phyloP scores from a whole-genome alignment of 2,888 invertebrate species.

The Sinelater perroti region DNA sequence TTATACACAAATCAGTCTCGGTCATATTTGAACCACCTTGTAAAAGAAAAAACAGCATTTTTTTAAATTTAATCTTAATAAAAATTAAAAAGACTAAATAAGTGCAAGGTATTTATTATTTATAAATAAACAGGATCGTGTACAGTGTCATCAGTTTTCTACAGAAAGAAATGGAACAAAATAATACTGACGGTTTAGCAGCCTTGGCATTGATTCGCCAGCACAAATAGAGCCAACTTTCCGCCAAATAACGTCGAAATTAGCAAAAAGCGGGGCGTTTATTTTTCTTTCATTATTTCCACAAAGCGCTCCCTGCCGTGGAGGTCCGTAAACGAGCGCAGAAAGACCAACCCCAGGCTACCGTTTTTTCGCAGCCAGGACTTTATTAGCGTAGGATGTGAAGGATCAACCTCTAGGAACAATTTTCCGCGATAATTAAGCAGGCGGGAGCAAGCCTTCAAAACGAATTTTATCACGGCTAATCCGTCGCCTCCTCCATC shows the following conservation, averaged over 20 bases:
- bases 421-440: conserved; percentile 63
- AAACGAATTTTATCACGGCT: conserved; percentile 65
- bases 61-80: too few species aligned
- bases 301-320: conserved; percentile 67
- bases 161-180: too few species aligned
- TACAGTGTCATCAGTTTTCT: not conserved
- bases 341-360: conserved; percentile 44
- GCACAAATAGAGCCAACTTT: too few species aligned
- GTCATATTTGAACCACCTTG: too few species aligned
- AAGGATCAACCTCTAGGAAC: conserved; percentile 67
- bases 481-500: conserved; percentile 74
- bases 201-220: too few species aligned
- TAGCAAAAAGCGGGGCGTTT: too few species aligned
- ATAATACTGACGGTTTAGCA: too few species aligned
- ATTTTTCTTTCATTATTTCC: conserved; percentile 56
- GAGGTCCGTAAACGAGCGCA: conserved; percentile 60
- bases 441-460: conserved; percentile 62
- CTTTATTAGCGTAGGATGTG: conserved; percentile 63
- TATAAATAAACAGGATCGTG: not conserved
- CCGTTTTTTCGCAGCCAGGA: conserved; percentile 60
- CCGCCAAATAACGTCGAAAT: too few species aligned
- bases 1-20: too few species aligned
- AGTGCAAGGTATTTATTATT: too few species aligned
- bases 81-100: too few species aligned
- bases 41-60: too few species aligned